Evolutionary conservation across 2,113 vertebrate species (phyloP).

Genomic region (Ptychochromis oligacanthus): DNA sequence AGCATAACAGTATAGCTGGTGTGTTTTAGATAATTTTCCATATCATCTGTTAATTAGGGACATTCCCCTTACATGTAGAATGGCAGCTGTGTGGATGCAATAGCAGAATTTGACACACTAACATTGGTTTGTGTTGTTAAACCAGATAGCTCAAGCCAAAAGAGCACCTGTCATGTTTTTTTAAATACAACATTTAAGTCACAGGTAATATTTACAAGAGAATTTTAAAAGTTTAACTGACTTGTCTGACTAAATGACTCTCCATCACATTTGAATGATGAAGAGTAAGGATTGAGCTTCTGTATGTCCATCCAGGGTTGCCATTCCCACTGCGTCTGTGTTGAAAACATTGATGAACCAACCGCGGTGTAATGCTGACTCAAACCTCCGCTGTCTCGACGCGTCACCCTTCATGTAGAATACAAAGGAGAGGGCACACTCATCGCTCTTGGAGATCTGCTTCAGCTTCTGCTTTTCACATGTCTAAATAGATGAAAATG

Average conservation of each 20-base stretch:
- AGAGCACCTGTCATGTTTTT: neutral
- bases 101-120: constrained; percentile 35
- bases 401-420: constrained; percentile 74
- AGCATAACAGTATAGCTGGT: neutral
- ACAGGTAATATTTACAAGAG: neutral
- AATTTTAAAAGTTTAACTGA: neutral
- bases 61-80: neutral
- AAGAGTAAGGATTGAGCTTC: constrained; percentile 54
- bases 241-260: neutral
- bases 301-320: rapidly evolving
- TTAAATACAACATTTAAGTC: neutral
- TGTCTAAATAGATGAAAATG: constrained; percentile 16
- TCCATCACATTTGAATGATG: constrained; percentile 56
- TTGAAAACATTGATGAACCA: constrained; percentile 72
- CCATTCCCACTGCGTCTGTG: constrained; percentile 15
- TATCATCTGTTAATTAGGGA: neutral
- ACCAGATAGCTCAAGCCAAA: constrained; percentile 8
- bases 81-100: constrained; percentile 19
- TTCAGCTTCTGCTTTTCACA: constrained; percentile 60
- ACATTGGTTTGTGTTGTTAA: neutral
- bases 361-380: constrained; percentile 64
- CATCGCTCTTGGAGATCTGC: constrained; percentile 54
- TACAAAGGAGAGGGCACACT: constrained; percentile 59
- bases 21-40: neutral
- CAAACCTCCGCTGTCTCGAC: constrained; percentile 47